Percentiles rank a stretch among this genome's conserved stretches.
Evolutionary conservation across 2,113 vertebrate genomes (phyloP).

Genomic region (Clarias gariepinus): DNA sequence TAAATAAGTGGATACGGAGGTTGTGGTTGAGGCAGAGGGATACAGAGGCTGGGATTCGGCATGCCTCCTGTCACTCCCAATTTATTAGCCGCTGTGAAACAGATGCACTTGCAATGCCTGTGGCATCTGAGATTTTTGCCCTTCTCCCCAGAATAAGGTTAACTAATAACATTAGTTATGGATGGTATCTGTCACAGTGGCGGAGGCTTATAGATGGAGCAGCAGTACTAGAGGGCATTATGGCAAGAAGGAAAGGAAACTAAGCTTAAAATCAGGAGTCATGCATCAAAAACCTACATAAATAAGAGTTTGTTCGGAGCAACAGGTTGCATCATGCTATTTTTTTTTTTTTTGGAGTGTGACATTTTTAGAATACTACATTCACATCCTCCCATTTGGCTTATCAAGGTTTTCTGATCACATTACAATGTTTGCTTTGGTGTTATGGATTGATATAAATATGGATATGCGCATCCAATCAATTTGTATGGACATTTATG

Average conservation of each 20-base stretch:
- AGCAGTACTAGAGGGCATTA: slow-evolving; percentile 25
- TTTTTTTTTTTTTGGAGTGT: neutral
- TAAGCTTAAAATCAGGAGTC: slow-evolving; percentile 13
- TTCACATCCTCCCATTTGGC: neutral
- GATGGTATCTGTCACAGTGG: slow-evolving; percentile 32
- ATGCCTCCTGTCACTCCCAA: slow-evolving; percentile 29
- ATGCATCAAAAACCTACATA: slow-evolving; percentile 16
- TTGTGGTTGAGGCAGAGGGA: neutral
- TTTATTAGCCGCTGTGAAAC: slow-evolving; percentile 46
- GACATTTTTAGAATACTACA: neutral
- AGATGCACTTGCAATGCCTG: slow-evolving; percentile 42
- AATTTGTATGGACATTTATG: slow-evolving; percentile 34
- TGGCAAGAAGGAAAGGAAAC: neutral
- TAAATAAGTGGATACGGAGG: slow-evolving; percentile 23
- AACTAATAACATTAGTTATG: slow-evolving; percentile 54
- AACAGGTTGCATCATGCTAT: neutral
- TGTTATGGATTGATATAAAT: neutral
- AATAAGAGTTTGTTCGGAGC: neutral
- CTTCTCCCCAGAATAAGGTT: slow-evolving; percentile 42
- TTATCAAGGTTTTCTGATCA: neutral
- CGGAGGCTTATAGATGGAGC: slow-evolving; percentile 28
- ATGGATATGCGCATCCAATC: slow-evolving; percentile 35
- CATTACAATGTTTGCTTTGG: neutral
- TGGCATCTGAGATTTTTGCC: slow-evolving; percentile 41
- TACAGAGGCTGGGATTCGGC: neutral